These are phyloP conservation scores for Maccullochella peelii DNA, from an alignment of 2,113 vertebrate species.

Conservation along the genomic window DNA sequence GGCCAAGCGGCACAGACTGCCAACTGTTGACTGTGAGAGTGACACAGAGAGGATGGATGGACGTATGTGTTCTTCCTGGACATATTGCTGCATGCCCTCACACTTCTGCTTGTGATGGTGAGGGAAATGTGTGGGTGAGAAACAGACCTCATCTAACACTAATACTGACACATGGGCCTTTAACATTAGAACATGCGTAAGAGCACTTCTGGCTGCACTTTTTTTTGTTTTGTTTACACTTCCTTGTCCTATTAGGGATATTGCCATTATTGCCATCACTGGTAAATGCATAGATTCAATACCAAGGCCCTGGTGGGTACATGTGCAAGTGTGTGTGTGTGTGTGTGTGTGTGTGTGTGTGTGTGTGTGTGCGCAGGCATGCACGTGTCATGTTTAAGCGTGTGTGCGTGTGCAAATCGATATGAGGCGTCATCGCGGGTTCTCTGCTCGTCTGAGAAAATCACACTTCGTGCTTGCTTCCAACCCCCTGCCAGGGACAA, in stretches of 20 bases:
- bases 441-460: constrained; percentile 88
- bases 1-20: constrained; percentile 44
- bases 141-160: constrained; percentile 62
- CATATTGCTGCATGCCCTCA: constrained; percentile 73
- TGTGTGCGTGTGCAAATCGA: constrained; percentile 62
- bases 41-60: constrained; percentile 28
- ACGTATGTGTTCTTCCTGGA: constrained; percentile 71
- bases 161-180: constrained; percentile 33
- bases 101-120: constrained; percentile 69
- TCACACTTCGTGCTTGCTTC: constrained; percentile 85
- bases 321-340: constrained; percentile 25
- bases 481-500: constrained; percentile 89
- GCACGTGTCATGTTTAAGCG: constrained; percentile 50
- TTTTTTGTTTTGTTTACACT: constrained; percentile 44
- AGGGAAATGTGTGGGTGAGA: constrained; percentile 53
- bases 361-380: constrained; percentile 33
- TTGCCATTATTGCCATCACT: constrained; percentile 16
- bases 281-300: constrained; percentile 47
- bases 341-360: constrained; percentile 12
- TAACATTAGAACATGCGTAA: background rate
- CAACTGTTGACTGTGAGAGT: constrained; percentile 45
- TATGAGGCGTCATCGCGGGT: constrained; percentile 85
- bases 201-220: constrained; percentile 15
- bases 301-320: constrained; percentile 5
- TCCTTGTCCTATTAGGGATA: constrained; percentile 13